Percentiles rank a stretch among this genome's conserved stretches.
Conservation (phyloP, 2,888 invertebrate species). For the Aleiodes alternator region DNA sequence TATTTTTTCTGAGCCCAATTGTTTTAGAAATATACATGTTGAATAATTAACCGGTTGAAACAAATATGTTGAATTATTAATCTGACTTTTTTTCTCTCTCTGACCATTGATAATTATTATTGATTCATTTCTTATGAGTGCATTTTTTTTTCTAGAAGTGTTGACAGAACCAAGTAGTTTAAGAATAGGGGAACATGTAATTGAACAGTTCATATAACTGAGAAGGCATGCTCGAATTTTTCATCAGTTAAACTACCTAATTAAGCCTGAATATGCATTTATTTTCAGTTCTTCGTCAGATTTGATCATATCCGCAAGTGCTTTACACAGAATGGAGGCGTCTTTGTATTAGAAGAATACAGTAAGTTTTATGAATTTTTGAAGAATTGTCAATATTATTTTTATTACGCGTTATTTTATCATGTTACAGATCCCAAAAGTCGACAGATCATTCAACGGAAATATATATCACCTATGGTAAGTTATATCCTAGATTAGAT, state of each 20-base stretch:
- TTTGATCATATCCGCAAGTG: conserved; percentile 99
- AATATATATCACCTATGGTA: conserved; percentile 99
- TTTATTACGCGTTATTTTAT: conserved; percentile 50
- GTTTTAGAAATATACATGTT: too few relatives aligned
- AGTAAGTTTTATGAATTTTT: conserved; percentile 85
- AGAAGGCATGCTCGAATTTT: not conserved
- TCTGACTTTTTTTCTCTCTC: too few relatives aligned
- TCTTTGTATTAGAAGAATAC: conserved; percentile 99
- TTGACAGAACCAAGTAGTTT: not conserved
- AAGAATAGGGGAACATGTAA: not conserved
- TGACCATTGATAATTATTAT: too few relatives aligned
- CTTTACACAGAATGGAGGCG: conserved; percentile 99
- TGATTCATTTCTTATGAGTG: not conserved
- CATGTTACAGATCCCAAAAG: conserved; percentile 95
- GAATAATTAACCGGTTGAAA: too few relatives aligned
- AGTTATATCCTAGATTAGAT: conserved; percentile 74
- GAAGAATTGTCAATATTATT: not conserved
- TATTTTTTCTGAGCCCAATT: too few relatives aligned
- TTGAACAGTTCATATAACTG: not conserved
- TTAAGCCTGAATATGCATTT: conserved; percentile 33
- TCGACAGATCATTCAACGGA: conserved; percentile 95
- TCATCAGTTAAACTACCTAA: not conserved
- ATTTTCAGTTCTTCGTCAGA: conserved; percentile 96
- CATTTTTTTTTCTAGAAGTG: not conserved
- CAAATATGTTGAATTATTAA: too few relatives aligned